phyloP scores from a whole-genome alignment of 2,888 invertebrate genomes.

The Troilus luridus region DNA sequence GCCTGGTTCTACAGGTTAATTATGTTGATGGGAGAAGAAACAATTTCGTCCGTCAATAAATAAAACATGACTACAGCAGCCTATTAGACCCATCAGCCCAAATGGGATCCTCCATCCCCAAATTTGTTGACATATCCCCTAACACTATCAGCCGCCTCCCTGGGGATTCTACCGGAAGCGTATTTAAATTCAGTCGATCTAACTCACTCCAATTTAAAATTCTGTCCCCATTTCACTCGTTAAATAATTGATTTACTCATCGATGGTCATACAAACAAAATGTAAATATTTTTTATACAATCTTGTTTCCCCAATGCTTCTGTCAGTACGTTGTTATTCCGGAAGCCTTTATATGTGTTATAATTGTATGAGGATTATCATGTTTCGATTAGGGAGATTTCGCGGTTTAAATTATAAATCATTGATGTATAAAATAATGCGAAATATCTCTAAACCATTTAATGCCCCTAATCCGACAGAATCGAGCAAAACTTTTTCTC shows the following conservation, averaged over 20 bases:
- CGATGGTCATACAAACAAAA: background rate
- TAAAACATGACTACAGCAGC: slow-evolving; percentile 14
- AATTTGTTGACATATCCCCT: slow-evolving; percentile 39
- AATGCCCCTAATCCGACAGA: too few species aligned
- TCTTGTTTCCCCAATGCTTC: background rate
- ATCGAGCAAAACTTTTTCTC: too few species aligned
- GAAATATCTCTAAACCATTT: too few species aligned
- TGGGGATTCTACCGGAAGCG: background rate
- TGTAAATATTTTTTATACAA: background rate
- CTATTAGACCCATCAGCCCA: slow-evolving; percentile 10
- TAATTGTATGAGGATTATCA: background rate
- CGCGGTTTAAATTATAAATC: too few species aligned
- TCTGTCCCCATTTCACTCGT: background rate
- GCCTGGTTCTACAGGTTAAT: background rate
- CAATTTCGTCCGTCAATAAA: background rate
- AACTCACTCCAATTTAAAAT: background rate
- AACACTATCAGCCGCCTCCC: background rate
- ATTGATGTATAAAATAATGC: too few species aligned
- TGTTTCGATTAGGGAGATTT: too few species aligned
- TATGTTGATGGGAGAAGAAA: background rate
- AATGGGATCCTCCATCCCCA: background rate
- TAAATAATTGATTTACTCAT: background rate
- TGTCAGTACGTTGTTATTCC: background rate
- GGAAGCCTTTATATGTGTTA: background rate
- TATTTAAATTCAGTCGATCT: background rate